Evolutionary conservation across 2,888 invertebrate species (phyloP).

Genomic region (Zaprionus obscuricornis): DNA sequence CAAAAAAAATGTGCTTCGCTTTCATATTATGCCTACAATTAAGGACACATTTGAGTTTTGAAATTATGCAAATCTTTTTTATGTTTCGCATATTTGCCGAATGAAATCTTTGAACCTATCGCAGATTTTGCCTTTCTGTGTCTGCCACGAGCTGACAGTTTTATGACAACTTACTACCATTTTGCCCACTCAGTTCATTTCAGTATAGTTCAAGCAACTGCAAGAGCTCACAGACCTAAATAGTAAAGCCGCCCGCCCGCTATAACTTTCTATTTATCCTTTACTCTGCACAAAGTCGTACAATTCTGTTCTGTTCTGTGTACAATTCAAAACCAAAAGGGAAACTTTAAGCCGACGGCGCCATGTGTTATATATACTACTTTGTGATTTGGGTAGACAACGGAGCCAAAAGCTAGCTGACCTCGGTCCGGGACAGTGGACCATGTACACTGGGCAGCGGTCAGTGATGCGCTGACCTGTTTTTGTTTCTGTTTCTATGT

Average conservation of each 20-base stretch:
- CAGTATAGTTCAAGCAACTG: conserved; percentile 35
- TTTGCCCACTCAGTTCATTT: conserved; percentile 20
- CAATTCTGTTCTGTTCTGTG: no score
- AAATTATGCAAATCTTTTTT: conserved; percentile 47
- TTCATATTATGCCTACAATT: conserved; percentile 20
- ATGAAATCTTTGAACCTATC: conserved; percentile 60
- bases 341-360: conserved; percentile 56
- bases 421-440: conserved; percentile 20
- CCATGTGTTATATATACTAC: conserved; percentile 60
- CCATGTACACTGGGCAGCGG: conserved; percentile 6
- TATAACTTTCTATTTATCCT: neutral
- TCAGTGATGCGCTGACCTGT: conserved; percentile 31
- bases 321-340: conserved; percentile 30
- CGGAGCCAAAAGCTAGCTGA: conserved; percentile 18
- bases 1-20: conserved; percentile 8
- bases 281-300: conserved; percentile 1
- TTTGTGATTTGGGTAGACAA: conserved; percentile 63
- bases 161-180: conserved; percentile 59
- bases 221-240: neutral
- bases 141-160: conserved; percentile 59
- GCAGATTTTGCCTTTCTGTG: conserved; percentile 42
- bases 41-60: conserved; percentile 20
- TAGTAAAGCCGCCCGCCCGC: neutral
- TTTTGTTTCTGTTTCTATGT: conserved; percentile 7
- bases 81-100: conserved; percentile 23